Conservation (phyloP, 2,888 invertebrate genomes). For the Himalopsyche tibetana region DNA sequence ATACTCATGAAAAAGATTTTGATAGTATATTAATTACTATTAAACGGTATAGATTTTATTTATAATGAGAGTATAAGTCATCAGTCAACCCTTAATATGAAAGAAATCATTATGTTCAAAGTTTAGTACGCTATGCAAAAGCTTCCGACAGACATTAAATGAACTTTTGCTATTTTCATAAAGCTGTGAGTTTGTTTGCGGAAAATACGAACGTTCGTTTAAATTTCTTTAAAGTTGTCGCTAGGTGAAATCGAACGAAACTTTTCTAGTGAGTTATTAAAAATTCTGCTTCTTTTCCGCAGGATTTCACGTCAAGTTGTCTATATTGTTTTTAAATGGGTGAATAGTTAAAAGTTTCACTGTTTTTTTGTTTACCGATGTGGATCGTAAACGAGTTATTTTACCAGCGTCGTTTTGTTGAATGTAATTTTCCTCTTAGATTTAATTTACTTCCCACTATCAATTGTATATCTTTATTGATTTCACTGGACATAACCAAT, state of each 20-base stretch:
- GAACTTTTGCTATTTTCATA: conserved; percentile 63
- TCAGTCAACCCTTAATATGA: not conserved
- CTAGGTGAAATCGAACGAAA: conserved; percentile 53
- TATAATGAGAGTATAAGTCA: not conserved
- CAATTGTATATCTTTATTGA: no score
- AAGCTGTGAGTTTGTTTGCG: conserved; percentile 61
- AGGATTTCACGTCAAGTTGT: conserved; percentile 45
- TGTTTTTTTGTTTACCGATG: not conserved
- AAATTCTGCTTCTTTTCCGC: conserved; percentile 47
- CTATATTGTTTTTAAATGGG: not conserved
- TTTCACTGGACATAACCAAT: no score
- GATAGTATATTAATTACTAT: no score
- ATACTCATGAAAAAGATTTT: no score
- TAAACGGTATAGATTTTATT: no score
- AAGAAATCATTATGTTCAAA: not conserved
- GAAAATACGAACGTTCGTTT: conserved; percentile 54
- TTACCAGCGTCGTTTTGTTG: no score
- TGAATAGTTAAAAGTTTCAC: not conserved
- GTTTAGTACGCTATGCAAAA: conserved; percentile 26
- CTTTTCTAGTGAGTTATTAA: conserved; percentile 54
- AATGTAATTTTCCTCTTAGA: no score
- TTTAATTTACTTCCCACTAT: no score
- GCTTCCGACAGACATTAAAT: conserved; percentile 47
- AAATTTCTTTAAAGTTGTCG: conserved; percentile 60
- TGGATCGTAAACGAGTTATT: no score